Evolutionary conservation across 2,888 invertebrate genomes (phyloP), one percentile per base, ranked within the genome.

Genomic region (Protula sp.): DNA sequence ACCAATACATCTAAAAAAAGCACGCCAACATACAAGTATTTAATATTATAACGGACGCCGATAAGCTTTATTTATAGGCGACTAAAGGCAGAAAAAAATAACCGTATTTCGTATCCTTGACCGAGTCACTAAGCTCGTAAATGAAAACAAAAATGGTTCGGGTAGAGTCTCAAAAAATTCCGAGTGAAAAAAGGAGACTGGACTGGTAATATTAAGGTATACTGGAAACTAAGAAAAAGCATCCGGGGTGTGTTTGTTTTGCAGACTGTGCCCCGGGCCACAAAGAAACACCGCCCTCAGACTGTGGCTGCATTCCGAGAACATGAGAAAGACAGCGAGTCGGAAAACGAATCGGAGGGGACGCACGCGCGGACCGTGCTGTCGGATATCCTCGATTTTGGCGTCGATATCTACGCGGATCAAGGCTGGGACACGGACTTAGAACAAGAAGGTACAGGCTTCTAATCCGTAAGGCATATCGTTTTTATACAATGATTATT

Each of bases 351-450:
- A 19, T 38, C 38, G 19, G 38, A 38, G 38, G 9, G 9, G 19
- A 38, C 38, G 38, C 38, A 29, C 28, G 30, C 28, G 14, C 29
- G 2, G 19, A 30, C 54, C 22, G 24, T 55, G 3, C 22, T 24
- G 31, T 50, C 47, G 30, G 62, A 62, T 29, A 47, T 57, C 24
- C n/a, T 61, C 3, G 65, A 65, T 55, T 65, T 55, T 30, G 61
- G 58, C n/a, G 58, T 19, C 3, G 63, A 64, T 48, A 62, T 65
- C 38, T 58, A 52, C 29, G 74, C 74, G 55, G 78, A 79, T 45
- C 74, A 73, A 53, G 77, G 73, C 14, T 78, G 75, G 71, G 79
- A 79, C 63, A 79, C 79, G 4, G 79, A 79, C 58, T 65, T 79
- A 28, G 79, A 79, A 64, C 64, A 64, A 1, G 77, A 78, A 69